phyloP scores from a whole-genome alignment of 2,797 vertebrate species.

The Myotis findleyi region DNA sequence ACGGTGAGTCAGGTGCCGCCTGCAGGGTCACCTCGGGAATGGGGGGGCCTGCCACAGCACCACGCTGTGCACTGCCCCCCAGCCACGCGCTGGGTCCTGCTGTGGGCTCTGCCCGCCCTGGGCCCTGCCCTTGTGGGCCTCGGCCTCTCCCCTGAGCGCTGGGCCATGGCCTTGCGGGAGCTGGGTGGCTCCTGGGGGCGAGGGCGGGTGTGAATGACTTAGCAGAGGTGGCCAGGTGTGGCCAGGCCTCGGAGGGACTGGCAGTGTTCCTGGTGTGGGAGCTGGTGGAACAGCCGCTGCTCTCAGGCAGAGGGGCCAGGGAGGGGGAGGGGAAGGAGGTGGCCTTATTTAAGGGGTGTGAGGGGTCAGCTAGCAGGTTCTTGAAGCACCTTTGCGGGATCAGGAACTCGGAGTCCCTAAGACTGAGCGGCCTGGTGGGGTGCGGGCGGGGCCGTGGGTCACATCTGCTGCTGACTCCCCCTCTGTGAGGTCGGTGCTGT shows the following conservation, averaged over 20 bases:
- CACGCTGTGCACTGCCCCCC: fast-evolving
- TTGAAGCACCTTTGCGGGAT: not conserved
- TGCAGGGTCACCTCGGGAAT: fast-evolving
- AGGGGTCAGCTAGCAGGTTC: not conserved
- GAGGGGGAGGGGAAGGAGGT: not conserved
- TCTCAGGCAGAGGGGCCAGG: not conserved
- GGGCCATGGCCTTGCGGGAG: not conserved
- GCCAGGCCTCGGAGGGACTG: not conserved
- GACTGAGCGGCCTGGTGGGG: not conserved
- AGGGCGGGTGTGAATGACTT: too few species aligned
- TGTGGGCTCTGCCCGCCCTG: not conserved
- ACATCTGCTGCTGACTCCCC: not conserved
- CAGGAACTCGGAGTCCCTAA: not conserved
- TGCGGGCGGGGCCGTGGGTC: not conserved
- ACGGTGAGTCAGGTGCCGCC: conserved; percentile 90
- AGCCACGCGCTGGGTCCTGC: not conserved
- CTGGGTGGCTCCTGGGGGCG: not conserved
- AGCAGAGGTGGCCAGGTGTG: not conserved
- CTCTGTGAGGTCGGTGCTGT: not conserved
- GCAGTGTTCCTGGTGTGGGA: fast-evolving
- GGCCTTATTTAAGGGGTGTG: not conserved
- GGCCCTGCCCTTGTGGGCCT: not conserved
- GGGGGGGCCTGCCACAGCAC: not conserved
- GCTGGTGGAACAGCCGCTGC: not conserved
- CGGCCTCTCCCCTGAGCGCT: not conserved